Conservation (phyloP, 2,888 invertebrate genomes). For the Agrenia bidenticulata region DNA sequence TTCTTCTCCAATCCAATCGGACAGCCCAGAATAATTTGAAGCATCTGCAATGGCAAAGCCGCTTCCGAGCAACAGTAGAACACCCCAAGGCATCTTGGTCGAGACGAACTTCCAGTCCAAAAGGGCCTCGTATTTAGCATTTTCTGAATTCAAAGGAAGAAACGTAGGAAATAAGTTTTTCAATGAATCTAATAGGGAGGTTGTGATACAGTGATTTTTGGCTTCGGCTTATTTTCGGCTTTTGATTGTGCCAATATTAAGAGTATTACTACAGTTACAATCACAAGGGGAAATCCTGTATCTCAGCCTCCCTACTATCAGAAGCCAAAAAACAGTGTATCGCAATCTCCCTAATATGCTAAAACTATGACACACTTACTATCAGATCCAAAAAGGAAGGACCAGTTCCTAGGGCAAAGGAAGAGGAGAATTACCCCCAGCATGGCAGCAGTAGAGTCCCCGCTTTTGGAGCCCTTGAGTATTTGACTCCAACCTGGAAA, state of each 20-base stretch:
- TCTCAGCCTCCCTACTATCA: too few relatives aligned
- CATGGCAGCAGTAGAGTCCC: slow-evolving; percentile 39
- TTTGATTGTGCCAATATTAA: too few relatives aligned
- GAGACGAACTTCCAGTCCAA: slow-evolving; percentile 44
- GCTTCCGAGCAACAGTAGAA: slow-evolving; percentile 36
- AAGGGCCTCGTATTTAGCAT: slow-evolving; percentile 21
- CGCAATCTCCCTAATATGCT: too few relatives aligned
- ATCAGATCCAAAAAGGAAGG: slow-evolving; percentile 26
- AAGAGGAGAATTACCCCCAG: slow-evolving; percentile 39
- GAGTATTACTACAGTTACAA: too few relatives aligned
- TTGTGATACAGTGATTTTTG: too few relatives aligned
- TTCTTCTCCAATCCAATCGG: slow-evolving; percentile 23
- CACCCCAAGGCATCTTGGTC: slow-evolving; percentile 44
- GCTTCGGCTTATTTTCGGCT: too few relatives aligned
- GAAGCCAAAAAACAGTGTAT: too few relatives aligned
- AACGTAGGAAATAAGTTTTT: background rate
- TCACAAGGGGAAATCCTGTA: too few relatives aligned
- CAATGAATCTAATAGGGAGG: background rate
- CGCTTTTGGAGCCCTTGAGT: slow-evolving; percentile 8
- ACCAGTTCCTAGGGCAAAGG: slow-evolving; percentile 36
- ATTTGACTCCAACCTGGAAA: slow-evolving; percentile 36
- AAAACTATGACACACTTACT: too few relatives aligned
- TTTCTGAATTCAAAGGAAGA: slow-evolving; percentile 14
- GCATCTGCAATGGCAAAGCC: slow-evolving; percentile 35
- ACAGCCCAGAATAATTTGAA: slow-evolving; percentile 21